Percentiles rank a stretch among this genome's conserved stretches.
phyloP scores from a whole-genome alignment of 2,113 vertebrate species.

The Pachycephala philippinensis region DNA sequence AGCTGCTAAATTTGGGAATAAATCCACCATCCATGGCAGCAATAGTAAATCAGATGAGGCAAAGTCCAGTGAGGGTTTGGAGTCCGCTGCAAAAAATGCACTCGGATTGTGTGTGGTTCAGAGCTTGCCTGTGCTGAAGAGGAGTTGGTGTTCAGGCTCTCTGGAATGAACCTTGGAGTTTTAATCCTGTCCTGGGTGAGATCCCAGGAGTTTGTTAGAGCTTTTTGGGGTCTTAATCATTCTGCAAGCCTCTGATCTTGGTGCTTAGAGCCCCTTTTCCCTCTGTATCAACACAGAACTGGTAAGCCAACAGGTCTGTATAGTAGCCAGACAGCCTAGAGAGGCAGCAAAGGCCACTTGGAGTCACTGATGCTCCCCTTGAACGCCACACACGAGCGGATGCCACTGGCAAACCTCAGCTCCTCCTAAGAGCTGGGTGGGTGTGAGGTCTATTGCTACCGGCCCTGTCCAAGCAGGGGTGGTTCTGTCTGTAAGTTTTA shows the following conservation, averaged over 20 bases:
- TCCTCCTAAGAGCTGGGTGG: fast-evolving
- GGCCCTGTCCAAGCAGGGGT: background rate
- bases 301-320: background rate
- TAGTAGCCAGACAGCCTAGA: background rate
- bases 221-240: background rate
- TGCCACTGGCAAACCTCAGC: background rate
- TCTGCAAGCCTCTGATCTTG: background rate
- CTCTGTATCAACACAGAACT: background rate
- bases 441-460: fast-evolving
- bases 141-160: background rate
- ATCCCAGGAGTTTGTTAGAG: background rate
- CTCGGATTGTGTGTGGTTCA: background rate
- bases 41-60: background rate
- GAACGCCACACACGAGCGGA: background rate
- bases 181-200: background rate
- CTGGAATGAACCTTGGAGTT: background rate
- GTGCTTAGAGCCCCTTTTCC: background rate
- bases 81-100: background rate
- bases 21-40: slow-evolving; percentile 10
- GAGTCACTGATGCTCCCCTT: background rate
- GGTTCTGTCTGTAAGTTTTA: background rate
- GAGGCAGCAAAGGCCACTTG: background rate
- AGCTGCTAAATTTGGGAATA: slow-evolving; percentile 11
- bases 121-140: background rate
- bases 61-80: background rate